Conservation (phyloP, 2,113 vertebrate species). For the Mus spicilegus region DNA sequence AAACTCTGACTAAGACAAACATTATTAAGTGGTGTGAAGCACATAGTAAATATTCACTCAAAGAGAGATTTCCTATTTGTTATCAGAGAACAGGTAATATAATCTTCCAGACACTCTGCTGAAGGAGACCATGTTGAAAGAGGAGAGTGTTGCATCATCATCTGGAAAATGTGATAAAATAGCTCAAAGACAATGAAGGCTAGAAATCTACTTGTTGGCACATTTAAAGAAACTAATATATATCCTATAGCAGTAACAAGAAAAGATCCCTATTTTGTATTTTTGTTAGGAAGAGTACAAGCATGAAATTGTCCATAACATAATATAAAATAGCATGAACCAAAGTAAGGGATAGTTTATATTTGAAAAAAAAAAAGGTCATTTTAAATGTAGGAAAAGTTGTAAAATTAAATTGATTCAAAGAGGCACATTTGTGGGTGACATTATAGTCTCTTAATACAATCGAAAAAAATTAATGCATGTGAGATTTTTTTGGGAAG, state of each 20-base stretch:
- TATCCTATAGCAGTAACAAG: not conserved
- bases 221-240: not conserved
- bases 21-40: not conserved
- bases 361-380: not conserved
- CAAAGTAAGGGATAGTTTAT: not conserved
- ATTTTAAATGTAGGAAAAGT: not conserved
- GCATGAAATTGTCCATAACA: not conserved
- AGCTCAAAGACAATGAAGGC: not conserved
- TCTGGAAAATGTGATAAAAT: not conserved
- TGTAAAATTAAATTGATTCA: not conserved
- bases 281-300: not conserved
- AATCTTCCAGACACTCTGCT: not conserved
- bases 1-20: no score
- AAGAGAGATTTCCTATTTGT: not conserved
- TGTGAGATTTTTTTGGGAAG: not conserved
- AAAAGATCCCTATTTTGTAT: not conserved
- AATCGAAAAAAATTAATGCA: not conserved
- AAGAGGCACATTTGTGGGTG: rapidly evolving
- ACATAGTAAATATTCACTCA: not conserved
- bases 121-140: not conserved
- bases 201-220: not conserved
- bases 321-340: not conserved
- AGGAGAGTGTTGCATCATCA: not conserved
- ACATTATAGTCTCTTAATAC: not conserved
- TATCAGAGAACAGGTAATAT: not conserved